Evolutionary conservation across 2,888 invertebrate genomes (phyloP).

Genomic region (Chloromyia formosa): DNA sequence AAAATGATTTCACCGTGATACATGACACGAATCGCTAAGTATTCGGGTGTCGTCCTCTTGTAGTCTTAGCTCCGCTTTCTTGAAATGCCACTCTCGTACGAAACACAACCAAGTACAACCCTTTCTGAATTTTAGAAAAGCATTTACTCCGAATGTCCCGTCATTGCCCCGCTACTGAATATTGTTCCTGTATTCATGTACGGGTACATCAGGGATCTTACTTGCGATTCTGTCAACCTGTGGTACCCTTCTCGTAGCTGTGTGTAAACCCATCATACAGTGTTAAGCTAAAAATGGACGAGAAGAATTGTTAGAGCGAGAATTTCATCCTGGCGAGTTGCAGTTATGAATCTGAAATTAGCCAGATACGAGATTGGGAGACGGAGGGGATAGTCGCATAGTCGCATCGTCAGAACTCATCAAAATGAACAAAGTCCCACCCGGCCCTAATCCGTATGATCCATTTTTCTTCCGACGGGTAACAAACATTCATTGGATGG

Average conservation of each 20-base stretch:
- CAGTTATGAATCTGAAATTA: slow-evolving; percentile 47
- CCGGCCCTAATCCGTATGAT: slow-evolving; percentile 7
- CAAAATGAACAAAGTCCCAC: slow-evolving; percentile 22
- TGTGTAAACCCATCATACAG: background rate
- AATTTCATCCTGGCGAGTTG: slow-evolving; percentile 43
- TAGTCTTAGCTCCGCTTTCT: slow-evolving; percentile 3
- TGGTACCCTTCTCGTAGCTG: background rate
- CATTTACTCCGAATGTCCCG: background rate
- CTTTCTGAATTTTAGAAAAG: slow-evolving; percentile 39
- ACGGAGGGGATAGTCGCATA: no score
- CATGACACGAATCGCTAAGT: slow-evolving; percentile 36
- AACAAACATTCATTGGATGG: slow-evolving; percentile 12
- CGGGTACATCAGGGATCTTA: background rate
- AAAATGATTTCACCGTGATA: slow-evolving; percentile 43
- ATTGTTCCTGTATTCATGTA: slow-evolving; percentile 3
- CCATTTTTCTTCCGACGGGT: slow-evolving; percentile 17
- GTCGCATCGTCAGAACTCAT: background rate
- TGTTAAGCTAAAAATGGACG: slow-evolving; percentile 20
- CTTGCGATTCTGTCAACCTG: slow-evolving; percentile 7
- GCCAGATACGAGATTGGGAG: slow-evolving; percentile 1
- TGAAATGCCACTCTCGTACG: slow-evolving; percentile 19
- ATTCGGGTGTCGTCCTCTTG: slow-evolving; percentile 22
- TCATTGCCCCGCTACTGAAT: background rate
- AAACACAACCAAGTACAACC: slow-evolving; percentile 17
- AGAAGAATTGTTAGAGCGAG: slow-evolving; percentile 30